Conservation (phyloP, 2,797 vertebrate genomes). For the Halcyon chelicuti region DNA sequence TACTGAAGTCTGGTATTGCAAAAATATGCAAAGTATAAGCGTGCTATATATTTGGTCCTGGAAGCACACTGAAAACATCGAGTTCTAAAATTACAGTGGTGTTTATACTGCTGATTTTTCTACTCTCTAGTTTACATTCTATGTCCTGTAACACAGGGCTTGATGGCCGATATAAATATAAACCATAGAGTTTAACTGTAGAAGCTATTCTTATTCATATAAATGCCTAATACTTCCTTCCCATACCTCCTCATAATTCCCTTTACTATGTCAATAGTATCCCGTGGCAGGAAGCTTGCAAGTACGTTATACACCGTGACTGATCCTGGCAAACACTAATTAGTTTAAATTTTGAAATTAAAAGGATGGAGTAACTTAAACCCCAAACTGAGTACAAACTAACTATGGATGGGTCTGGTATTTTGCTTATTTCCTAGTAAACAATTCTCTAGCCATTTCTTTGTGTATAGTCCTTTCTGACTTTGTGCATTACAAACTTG, state of each 20-base stretch:
- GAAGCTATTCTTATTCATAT: background rate
- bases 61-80: background rate
- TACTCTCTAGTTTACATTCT: background rate
- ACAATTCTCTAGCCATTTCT: background rate
- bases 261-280: background rate
- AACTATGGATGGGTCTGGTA: background rate
- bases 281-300: background rate
- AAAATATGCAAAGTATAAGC: background rate
- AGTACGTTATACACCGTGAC: background rate
- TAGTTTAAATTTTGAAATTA: background rate
- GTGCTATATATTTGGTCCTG: background rate
- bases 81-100: background rate
- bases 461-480: background rate
- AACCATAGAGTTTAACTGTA: background rate
- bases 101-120: background rate
- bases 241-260: accelerated
- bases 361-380: background rate
- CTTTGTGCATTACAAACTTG: background rate
- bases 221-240: background rate
- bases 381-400: background rate
- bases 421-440: background rate
- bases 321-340: background rate
- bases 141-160: background rate
- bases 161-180: background rate
- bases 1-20: background rate